phyloP scores from a whole-genome alignment of 2,888 invertebrate species.

The Antheraea yamamai region DNA sequence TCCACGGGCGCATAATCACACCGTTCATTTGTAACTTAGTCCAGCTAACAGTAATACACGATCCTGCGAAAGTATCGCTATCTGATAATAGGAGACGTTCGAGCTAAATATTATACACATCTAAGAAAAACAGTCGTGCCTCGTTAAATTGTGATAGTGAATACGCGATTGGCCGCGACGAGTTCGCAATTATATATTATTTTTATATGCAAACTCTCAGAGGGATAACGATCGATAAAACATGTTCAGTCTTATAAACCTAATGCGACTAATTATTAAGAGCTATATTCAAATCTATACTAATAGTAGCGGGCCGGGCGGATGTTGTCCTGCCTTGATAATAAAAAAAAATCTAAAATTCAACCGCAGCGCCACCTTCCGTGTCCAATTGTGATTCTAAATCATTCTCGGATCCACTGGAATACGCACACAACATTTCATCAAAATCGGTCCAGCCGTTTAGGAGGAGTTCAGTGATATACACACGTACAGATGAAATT shows the following conservation, averaged over 20 bases:
- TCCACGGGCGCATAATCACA: conserved; percentile 78
- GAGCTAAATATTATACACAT: conserved; percentile 80
- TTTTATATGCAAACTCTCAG: conserved; percentile 14
- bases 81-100: conserved; percentile 72
- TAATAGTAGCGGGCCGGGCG: too few relatives aligned
- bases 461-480: too few relatives aligned
- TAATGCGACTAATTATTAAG: neutral
- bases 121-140: conserved; percentile 80
- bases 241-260: conserved; percentile 25
- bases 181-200: conserved; percentile 50
- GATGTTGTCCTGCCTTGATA: too few relatives aligned
- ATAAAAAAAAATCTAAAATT: too few relatives aligned
- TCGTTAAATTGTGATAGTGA: conserved; percentile 78
- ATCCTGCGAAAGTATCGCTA: conserved; percentile 74
- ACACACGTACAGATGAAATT: too few relatives aligned
- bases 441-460: too few relatives aligned
- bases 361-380: too few relatives aligned
- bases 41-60: conserved; percentile 71
- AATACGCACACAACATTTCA: too few relatives aligned
- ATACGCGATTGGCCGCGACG: conserved; percentile 67
- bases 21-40: conserved; percentile 77
- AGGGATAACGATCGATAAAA: conserved; percentile 45
- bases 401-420: too few relatives aligned
- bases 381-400: too few relatives aligned
- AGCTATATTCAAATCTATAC: neutral